Evolutionary conservation across 2,888 invertebrate genomes (phyloP).

Genomic region (Periphyllus acericola): DNA sequence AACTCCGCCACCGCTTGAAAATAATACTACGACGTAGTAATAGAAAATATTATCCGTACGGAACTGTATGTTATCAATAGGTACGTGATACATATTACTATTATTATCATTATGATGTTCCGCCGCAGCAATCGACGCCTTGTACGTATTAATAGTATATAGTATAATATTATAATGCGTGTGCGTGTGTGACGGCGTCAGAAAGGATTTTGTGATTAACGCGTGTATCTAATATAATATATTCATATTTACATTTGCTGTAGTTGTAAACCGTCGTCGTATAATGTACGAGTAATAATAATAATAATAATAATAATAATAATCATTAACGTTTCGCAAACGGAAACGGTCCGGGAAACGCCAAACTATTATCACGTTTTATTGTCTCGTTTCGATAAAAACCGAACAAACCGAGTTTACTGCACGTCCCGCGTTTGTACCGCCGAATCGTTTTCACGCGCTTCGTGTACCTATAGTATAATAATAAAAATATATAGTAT

Average conservation of each 20-base stretch:
- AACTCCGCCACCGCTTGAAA: not conserved
- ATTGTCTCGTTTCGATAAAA: conserved; percentile 31
- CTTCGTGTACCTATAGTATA: too few relatives aligned
- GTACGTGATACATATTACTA: not conserved
- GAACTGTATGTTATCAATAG: not conserved
- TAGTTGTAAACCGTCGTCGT: not conserved
- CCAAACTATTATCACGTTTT: conserved; percentile 38
- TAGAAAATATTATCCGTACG: not conserved
- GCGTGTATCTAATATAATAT: not conserved
- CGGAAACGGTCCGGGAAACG: not conserved
- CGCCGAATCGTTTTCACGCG: conserved; percentile 31
- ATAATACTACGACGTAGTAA: not conserved
- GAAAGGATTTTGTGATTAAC: not conserved
- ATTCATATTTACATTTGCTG: not conserved
- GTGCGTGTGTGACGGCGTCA: not conserved
- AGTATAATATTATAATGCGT: not conserved
- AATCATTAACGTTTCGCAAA: not conserved
- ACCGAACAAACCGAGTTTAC: not conserved
- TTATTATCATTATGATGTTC: not conserved
- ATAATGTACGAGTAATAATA: too few relatives aligned
- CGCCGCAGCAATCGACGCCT: not conserved
- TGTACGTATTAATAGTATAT: not conserved
- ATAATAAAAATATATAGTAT: too few relatives aligned
- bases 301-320: not conserved
- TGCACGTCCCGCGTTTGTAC: not conserved